Evolutionary conservation across 2,113 vertebrate species (phyloP).

Genomic region (Alligator sinensis): DNA sequence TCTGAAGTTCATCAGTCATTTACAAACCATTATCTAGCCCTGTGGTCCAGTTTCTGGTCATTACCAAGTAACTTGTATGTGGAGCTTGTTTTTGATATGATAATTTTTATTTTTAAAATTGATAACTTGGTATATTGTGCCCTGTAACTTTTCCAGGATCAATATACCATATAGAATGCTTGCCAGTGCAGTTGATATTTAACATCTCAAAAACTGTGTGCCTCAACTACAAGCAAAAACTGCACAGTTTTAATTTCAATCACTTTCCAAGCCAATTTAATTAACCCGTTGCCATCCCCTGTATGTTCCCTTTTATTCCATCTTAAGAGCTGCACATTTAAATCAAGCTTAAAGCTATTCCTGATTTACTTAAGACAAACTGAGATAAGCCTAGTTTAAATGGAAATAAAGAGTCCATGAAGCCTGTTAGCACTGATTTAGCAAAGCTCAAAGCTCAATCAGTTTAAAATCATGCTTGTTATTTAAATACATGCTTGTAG

Average conservation of each 20-base stretch:
- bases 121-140: not conserved
- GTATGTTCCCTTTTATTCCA: not conserved
- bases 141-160: not conserved
- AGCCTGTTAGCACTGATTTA: not conserved
- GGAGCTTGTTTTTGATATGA: not conserved
- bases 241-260: not conserved
- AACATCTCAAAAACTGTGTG: not conserved
- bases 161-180: not conserved
- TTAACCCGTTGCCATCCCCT: not conserved
- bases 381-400: not conserved
- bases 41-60: not conserved
- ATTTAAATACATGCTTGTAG: not conserved
- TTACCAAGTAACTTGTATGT: not conserved
- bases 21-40: not conserved
- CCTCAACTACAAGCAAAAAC: not conserved
- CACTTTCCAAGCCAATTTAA: not conserved
- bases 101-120: not conserved
- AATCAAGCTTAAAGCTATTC: not conserved
- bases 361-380: not conserved
- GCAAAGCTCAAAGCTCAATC: too few species aligned
- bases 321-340: not conserved
- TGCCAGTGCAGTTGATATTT: not conserved
- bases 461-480: not conserved
- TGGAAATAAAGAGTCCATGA: fast-evolving
- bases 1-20: not conserved